These are phyloP conservation scores for Turritopsis dohrnii DNA, from an alignment of 30 jellyfish, hydroid and myxozoan species.

Conservation along the genomic window DNA sequence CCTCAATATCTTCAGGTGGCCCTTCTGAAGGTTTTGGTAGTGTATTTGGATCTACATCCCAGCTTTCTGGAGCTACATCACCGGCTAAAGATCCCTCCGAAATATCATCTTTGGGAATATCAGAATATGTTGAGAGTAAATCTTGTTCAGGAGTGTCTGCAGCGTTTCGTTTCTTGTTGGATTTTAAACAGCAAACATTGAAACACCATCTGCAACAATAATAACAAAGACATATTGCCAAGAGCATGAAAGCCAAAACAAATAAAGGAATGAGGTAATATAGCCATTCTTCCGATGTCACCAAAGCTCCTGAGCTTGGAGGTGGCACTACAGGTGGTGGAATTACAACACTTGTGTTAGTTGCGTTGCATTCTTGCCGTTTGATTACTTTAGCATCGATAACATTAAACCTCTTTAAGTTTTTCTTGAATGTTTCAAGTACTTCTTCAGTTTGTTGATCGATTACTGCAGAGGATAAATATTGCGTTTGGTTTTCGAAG, in stretches of 20 bases:
- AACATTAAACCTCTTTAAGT: not conserved
- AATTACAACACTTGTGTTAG: not conserved
- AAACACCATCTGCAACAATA: conserved; percentile 23
- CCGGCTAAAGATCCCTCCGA: not conserved
- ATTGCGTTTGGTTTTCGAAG: not conserved
- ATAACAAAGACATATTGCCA: conserved; percentile 20
- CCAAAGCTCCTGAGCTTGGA: conserved; percentile 14
- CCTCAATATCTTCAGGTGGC: not conserved
- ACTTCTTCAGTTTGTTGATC: not conserved
- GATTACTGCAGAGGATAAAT: not conserved
- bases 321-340: conserved; percentile 15
- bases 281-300: conserved; percentile 31
- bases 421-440: not conserved
- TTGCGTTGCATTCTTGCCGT: not conserved
- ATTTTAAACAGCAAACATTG: conserved; percentile 4
- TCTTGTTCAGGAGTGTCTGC: not conserved
- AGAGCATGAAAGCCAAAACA: conserved; percentile 27
- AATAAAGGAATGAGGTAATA: conserved; percentile 28
- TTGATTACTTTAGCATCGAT: not conserved
- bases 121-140: not conserved
- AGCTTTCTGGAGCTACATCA: not conserved
- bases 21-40: not conserved
- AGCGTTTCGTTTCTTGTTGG: not conserved
- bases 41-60: conserved; percentile 3
- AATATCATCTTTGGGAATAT: not conserved